These are phyloP conservation scores for Panagrolaimus sp. DNA, from an alignment of 1,140 invertebrate genomes.

Conservation along the genomic window DNA sequence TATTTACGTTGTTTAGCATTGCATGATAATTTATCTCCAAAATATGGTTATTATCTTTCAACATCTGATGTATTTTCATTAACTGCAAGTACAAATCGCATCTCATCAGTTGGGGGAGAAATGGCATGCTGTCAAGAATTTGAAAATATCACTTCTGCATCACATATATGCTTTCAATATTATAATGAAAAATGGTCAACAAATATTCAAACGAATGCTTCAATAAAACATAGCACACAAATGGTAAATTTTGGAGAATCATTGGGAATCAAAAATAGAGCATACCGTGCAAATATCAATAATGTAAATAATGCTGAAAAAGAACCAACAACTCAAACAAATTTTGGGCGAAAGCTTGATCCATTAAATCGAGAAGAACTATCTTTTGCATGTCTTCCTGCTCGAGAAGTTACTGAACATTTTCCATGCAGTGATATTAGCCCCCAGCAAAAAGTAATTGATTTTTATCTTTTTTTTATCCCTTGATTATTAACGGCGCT, in stretches of 20 bases:
- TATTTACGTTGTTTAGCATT: conserved; percentile 1
- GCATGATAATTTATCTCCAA: neutral
- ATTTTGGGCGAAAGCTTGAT: neutral
- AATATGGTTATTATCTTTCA: conserved; percentile 8
- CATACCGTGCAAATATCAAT: conserved; percentile 5
- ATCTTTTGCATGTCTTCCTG: conserved; percentile 75
- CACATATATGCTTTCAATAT: conserved; percentile 51
- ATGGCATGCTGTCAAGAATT: conserved; percentile 49
- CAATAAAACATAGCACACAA: conserved; percentile 3
- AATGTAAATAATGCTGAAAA: neutral
- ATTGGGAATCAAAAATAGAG: conserved; percentile 8
- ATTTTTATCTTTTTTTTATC: no score
- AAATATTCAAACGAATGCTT: conserved; percentile 3
- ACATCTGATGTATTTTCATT: neutral
- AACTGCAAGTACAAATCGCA: conserved; percentile 26
- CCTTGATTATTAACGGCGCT: no score
- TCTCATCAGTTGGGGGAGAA: conserved; percentile 30
- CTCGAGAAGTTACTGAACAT: conserved; percentile 70
- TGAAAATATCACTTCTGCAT: conserved; percentile 32
- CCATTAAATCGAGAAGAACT: conserved; percentile 1
- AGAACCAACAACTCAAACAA: neutral
- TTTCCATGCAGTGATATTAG: conserved; percentile 59
- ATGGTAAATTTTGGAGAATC: conserved; percentile 23
- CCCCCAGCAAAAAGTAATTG: conserved; percentile 26
- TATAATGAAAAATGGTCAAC: neutral